Evolutionary conservation across 2,888 invertebrate species (phyloP), one percentile per base, ranked within the genome.

Genomic region (Dryomyza anilis): DNA sequence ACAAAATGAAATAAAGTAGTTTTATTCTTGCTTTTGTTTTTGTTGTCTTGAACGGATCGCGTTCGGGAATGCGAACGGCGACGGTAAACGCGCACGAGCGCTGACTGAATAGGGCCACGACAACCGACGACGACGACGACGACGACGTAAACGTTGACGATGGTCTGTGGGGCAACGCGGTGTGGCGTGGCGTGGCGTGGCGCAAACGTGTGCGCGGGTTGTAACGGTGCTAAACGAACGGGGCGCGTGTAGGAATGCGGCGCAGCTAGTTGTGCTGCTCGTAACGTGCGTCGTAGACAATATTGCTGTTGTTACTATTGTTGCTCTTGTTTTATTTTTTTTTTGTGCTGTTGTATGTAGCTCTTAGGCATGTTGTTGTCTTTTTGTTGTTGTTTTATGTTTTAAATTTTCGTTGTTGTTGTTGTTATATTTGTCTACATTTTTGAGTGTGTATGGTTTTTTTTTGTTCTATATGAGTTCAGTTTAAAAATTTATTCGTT

Each of bases 321-420:
- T 52, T 23, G 25, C 21, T 46, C 6, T 74, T 76, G 59, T 5
- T 46, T 33, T 64, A 75, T 68, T 74, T 76, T 76, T 73, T 74
- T 75, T 75, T 70, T 74, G 70, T 33, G 7, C 33, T 33, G 33
- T 7, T 12, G 33, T 33, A 8, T 33, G 33, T 33, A 8, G 33
- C 33, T 33, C 12, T 6, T 33, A 12, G 6, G 6, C 7, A 33
- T 33, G 6, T 33, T 33, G 6, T 8, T 33, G 33, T 33, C 12
- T 33, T 12, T 6, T 12, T 33, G 33, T 33, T 33, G 33, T 33
- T 33, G 33, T 33, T n/a, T 48, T 48, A 48, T 16, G 21, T 19
- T 48, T 46, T 48, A 21, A 6, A 23, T 48, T 48, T 7, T 23
- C 2, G 48, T 48, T 48, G 16, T 48, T 48, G 2, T 48, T 48